phyloP scores from a whole-genome alignment of 53 echinoderm and acorn worm species.

The Crossaster papposus region DNA sequence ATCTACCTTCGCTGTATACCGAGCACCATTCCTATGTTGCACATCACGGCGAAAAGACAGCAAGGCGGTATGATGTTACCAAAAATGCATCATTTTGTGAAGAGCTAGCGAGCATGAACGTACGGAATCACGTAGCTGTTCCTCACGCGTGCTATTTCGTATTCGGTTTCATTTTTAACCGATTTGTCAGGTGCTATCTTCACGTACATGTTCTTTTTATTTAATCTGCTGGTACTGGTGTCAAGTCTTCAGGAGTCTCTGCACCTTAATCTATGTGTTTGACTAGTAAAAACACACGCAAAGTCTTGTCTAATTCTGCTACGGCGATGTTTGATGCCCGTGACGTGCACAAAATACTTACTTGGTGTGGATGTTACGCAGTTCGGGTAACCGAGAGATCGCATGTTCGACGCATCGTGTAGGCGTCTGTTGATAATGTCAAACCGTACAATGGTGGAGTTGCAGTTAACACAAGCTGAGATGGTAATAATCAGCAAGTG shows the following conservation, averaged over 20 bases:
- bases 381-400: neutral
- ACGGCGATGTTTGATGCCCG: neutral
- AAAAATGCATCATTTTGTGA: slow-evolving; percentile 23
- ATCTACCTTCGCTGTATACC: neutral
- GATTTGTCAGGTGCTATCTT: neutral
- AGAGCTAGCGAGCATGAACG: neutral
- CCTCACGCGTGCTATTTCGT: neutral
- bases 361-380: neutral
- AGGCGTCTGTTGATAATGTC: slow-evolving; percentile 15
- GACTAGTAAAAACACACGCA: neutral
- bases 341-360: neutral
- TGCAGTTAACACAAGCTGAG: neutral
- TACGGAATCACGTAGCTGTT: neutral
- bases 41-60: neutral
- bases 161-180: neutral
- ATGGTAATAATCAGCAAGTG: neutral
- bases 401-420: slow-evolving; percentile 6
- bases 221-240: neutral
- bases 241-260: neutral
- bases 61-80: neutral
- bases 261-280: neutral
- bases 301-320: neutral
- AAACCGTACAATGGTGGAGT: slow-evolving; percentile 8
- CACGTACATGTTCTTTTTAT: neutral
- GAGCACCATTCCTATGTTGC: slow-evolving; percentile 9